Evolutionary conservation across 1,140 invertebrate species (phyloP), one percentile per base, ranked within the genome.

Genomic region (Heterodera carotae): DNA sequence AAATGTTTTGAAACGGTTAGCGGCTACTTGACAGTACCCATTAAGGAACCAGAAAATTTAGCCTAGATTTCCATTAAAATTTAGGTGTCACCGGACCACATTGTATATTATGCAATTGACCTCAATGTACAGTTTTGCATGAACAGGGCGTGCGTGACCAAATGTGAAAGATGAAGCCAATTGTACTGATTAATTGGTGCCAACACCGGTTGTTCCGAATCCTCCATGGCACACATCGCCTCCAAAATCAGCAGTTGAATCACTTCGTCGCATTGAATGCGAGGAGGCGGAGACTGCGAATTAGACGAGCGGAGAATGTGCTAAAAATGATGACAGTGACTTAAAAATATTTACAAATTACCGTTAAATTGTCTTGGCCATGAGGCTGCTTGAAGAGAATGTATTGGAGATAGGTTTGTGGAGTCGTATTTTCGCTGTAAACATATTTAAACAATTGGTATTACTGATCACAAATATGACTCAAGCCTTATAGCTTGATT

Each of bases 211-310:
- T 69, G 62, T 12, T 75, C 78, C 25, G 71, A 75, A 31, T 80
- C 75, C 43, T 82, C 83, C 27, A 84, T 82, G 12, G 83, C 82
- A 62, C 62, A 81, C 82, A 84, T 82, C 60, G 81, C 81, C 66
- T 82, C 82, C 34, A 82, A 33, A 43, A 82, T 82, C n/a, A 84
- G 64, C 53, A 84, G 25, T 33, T 82, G 82, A 25, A 82, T 75
- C 22, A 82, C 78, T 48, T 82, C 81, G 36, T 81, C 73, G 62
- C 82, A 82, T 60, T 81, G 77, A 34, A 78, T 36, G 36, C 69
- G 75, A 2, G 76, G 31, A 22, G 22, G 8, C 36, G 43, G 31
- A 33, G 48, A 27, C 48, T 79, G 60, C 18, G 43, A 48, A 27
- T 5, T 78, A 5, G 76, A 31, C 34, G 36, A n/a, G 34, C 66